Percentiles rank a stretch among this genome's conserved stretches.
Conservation (phyloP, 1,140 invertebrate genomes). For the Zaprionus inermis region DNA sequence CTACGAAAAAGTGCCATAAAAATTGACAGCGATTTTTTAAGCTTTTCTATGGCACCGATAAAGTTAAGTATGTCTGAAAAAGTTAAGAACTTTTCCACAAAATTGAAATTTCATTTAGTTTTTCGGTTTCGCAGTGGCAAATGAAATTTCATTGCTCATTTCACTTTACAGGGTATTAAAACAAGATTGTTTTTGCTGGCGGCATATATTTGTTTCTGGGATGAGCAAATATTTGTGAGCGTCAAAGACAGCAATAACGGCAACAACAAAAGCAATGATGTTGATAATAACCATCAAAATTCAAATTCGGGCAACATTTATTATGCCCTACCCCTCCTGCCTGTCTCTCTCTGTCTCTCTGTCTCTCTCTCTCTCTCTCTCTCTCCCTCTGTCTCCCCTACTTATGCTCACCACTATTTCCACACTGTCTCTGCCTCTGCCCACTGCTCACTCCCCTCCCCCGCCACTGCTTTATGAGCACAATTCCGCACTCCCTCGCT, state of each 20-base stretch:
- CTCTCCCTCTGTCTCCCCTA: too few species aligned
- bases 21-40: neutral
- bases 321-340: slow-evolving; percentile 28
- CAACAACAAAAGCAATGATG: slow-evolving; percentile 9
- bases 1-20: neutral
- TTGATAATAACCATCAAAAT: slow-evolving; percentile 67
- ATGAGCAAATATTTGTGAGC: slow-evolving; percentile 30
- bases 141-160: slow-evolving; percentile 13
- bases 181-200: slow-evolving; percentile 12
- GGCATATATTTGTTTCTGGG: slow-evolving; percentile 4
- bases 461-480: neutral
- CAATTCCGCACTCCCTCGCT: neutral
- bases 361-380: slow-evolving; percentile 3
- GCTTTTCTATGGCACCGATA: neutral
- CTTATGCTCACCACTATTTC: neutral
- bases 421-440: neutral
- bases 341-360: slow-evolving; percentile 2
- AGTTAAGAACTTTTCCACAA: neutral
- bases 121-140: neutral
- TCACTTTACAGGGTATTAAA: slow-evolving; percentile 26
- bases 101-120: neutral
- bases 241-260: neutral
- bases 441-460: neutral
- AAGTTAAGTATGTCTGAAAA: neutral
- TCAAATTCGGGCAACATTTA: slow-evolving; percentile 68